Conservation (phyloP, 2,797 vertebrate genomes). For the Coregonus sp. region DNA sequence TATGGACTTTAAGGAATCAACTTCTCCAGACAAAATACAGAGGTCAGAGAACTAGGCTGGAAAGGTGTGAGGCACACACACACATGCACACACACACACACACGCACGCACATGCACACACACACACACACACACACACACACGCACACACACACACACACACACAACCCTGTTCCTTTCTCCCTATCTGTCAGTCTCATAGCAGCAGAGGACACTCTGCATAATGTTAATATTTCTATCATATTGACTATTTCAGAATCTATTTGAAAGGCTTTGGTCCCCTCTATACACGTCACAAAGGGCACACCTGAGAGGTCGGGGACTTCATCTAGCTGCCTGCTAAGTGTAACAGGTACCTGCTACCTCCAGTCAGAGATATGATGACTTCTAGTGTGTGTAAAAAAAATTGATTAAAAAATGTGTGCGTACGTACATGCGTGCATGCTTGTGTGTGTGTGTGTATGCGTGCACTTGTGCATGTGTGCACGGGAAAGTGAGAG, state of each 20-base stretch:
- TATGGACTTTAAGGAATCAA: conserved; percentile 34
- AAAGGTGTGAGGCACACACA: conserved; percentile 5
- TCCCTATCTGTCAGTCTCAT: no score
- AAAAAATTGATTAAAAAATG: no score
- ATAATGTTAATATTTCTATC: neutral
- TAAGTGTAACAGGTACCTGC: no score
- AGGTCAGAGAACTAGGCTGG: conserved; percentile 23
- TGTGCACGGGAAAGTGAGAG: conserved; percentile 2
- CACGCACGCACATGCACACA: neutral
- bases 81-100: neutral
- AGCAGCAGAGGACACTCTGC: neutral
- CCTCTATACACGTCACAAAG: neutral
- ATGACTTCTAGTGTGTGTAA: no score
- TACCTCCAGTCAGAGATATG: no score
- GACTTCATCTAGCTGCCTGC: no score
- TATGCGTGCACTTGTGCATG: no score
- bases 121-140: neutral
- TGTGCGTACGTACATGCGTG: no score
- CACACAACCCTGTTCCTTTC: neutral
- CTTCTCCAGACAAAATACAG: conserved; percentile 43
- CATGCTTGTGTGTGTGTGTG: no score
- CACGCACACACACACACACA: conserved; percentile 7
- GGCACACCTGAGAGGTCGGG: no score
- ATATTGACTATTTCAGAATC: neutral
- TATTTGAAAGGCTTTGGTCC: neutral